phyloP scores from a whole-genome alignment of 2,888 invertebrate genomes.

The Pterobdella sp. region DNA sequence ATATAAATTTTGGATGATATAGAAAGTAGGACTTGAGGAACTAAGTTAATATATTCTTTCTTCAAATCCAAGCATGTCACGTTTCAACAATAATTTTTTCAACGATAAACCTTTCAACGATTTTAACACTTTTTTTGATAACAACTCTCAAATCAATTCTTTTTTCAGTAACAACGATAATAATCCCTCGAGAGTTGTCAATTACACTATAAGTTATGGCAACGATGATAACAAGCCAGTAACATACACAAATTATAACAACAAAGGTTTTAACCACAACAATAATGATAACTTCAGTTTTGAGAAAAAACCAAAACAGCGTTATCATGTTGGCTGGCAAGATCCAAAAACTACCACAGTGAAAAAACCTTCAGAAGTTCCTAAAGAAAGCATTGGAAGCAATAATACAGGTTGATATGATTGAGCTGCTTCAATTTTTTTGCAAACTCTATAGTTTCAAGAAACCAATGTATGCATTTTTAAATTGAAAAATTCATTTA shows the following conservation, averaged over 20 bases:
- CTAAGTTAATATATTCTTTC: too few species aligned
- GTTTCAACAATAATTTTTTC: too few species aligned
- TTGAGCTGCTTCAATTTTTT: too few species aligned
- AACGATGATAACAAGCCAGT: neutral
- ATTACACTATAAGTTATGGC: neutral
- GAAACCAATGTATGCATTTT: too few species aligned
- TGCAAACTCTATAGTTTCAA: too few species aligned
- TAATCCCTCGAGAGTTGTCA: too few species aligned
- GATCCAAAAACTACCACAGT: slow-evolving; percentile 19
- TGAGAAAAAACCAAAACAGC: neutral
- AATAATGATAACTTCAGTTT: neutral
- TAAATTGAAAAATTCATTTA: too few species aligned
- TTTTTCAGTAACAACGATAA: neutral
- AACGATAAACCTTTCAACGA: neutral
- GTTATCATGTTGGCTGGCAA: slow-evolving; percentile 34
- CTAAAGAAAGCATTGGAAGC: neutral
- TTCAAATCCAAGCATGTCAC: too few species aligned
- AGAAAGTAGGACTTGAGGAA: too few species aligned
- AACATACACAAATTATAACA: neutral
- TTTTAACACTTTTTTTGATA: slow-evolving; percentile 4
- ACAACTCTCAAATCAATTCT: too few species aligned
- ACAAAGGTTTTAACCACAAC: neutral
- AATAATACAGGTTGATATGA: too few species aligned
- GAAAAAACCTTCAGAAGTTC: neutral
- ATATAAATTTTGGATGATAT: too few species aligned